Base-by-base conservation (phyloP, 2,113 vertebrate genomes). In the Oenanthe melanoleuca region DNA sequence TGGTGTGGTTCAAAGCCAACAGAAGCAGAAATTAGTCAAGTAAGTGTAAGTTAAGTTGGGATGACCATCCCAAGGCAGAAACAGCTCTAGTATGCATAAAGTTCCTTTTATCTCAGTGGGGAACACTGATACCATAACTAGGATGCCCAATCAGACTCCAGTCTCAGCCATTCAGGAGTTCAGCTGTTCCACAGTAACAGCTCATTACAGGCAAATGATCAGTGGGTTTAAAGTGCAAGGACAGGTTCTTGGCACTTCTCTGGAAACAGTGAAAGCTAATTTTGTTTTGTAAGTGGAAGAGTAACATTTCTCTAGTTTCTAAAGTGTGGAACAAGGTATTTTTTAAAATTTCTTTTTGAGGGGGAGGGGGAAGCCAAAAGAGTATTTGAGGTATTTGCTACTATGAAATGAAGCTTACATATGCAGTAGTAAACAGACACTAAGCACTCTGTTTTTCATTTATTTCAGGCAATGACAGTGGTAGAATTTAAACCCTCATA, bases 391-490 rank as follows among this genome's bases (percentile, higher is more conserved):
- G 60, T 93, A 93, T 86, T 34, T 67, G 75, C 92, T 94, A 74
- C 85, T 88, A 69, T 44, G 61, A 96, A 90, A 91, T 38, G 71
- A 93, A 96, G 84, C 74, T 86, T 93, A 80, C 23, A 73, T 94
- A 95, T 49, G 56, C 86, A 85, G 80, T 84, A 97, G 79, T 92
- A 94, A 96, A 92, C 34, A 95, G 87, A 97, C 92, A 94, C 75
- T 94, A 94, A 91, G 93, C 81, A 86, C 66, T 95, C 92, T 79
- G 95, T 94, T 95, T 97, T 90, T 89, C 89, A 83, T 98, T 98
- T 98, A 98, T 98, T 98, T 97, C 95, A 98, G 89, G 97, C 93
- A 96, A 90, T 83, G 82, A 97, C 92, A 97, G 85, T 59, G 90
- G 81, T 86, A 96, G 66, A 92, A 95, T 95, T 97, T 96, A 93